Percentiles rank a stretch among this genome's conserved stretches.
phyloP scores from a whole-genome alignment of 2,113 vertebrate species.

The Siphamia tubifer region DNA sequence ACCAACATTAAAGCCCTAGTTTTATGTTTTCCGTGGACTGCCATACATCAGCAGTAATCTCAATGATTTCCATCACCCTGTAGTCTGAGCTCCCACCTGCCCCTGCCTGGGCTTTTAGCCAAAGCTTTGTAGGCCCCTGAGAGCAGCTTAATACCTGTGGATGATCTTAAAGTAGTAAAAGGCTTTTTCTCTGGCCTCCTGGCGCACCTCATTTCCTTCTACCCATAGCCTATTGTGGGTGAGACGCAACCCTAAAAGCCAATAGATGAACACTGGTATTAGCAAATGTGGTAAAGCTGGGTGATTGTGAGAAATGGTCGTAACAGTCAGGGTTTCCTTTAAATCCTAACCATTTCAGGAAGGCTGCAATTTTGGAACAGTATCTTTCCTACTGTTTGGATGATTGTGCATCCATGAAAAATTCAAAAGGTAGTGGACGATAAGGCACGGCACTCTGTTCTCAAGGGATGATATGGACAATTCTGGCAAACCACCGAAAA shows the following conservation, averaged over 20 bases:
- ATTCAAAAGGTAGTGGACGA: not conserved
- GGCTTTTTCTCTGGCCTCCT: slow-evolving; percentile 43
- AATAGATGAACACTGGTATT: slow-evolving; percentile 5
- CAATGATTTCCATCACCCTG: slow-evolving; percentile 26
- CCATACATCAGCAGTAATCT: not conserved
- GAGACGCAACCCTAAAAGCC: slow-evolving; percentile 1
- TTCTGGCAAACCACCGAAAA: not conserved
- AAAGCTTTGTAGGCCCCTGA: slow-evolving; percentile 26
- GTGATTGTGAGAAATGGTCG: not conserved
- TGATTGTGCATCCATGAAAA: not conserved
- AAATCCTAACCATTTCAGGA: not conserved
- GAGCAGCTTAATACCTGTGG: slow-evolving; percentile 66
- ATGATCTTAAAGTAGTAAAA: slow-evolving; percentile 56
- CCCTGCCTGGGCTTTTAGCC: slow-evolving; percentile 30
- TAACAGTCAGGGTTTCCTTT: not conserved
- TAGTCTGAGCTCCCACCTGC: slow-evolving; percentile 24
- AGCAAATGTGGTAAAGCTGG: not conserved
- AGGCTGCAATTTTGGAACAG: not conserved
- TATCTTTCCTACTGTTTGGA: not conserved
- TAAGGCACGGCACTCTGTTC: not conserved
- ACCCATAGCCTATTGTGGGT: not conserved
- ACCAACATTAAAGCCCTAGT: slow-evolving; percentile 30
- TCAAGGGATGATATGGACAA: not conserved
- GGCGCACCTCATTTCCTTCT: slow-evolving; percentile 55
- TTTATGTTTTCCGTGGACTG: slow-evolving; percentile 38